A percentile compares a stretch with the other conserved stretches of the same genome.
These are phyloP conservation scores for Drosophila ananassae DNA, from an alignment of 1,140 invertebrate genomes.

Conservation along the genomic window DNA sequence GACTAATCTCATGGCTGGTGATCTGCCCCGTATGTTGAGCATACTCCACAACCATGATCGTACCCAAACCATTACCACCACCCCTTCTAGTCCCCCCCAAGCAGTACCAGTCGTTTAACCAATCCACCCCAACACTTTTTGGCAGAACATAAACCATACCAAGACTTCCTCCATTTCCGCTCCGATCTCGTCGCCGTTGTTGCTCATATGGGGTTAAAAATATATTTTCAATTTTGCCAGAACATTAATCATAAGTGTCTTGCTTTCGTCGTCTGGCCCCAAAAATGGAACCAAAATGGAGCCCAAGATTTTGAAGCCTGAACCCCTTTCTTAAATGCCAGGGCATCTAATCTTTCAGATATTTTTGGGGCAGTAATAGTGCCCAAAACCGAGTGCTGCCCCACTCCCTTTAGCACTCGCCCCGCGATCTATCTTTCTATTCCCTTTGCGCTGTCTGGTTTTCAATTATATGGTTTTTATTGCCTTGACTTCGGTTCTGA, in stretches of 20 bases:
- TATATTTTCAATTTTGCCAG: constrained; percentile 79
- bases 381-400: neutral
- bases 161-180: constrained; percentile 74
- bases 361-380: constrained; percentile 65
- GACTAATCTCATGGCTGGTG: constrained; percentile 59
- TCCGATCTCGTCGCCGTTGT: constrained; percentile 22
- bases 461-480: constrained; percentile 78
- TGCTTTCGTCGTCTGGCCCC: constrained; percentile 34
- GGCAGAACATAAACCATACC: constrained; percentile 75
- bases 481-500: constrained; percentile 72
- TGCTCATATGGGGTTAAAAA: constrained; percentile 54
- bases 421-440: constrained; percentile 13
- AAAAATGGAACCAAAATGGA: constrained; percentile 26
- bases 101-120: neutral
- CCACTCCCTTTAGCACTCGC: neutral
- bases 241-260: constrained; percentile 76
- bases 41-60: constrained; percentile 39
- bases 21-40: constrained; percentile 62
- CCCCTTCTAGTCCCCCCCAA: neutral
- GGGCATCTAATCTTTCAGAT: constrained; percentile 72
- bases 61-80: constrained; percentile 3
- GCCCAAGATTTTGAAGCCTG: constrained; percentile 11
- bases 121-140: constrained; percentile 67
- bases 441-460: constrained; percentile 56
- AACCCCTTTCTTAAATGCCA: constrained; percentile 12